These are phyloP conservation scores for Stenodema calcarata DNA, from an alignment of 2,888 invertebrate species.

Conservation along the genomic window DNA sequence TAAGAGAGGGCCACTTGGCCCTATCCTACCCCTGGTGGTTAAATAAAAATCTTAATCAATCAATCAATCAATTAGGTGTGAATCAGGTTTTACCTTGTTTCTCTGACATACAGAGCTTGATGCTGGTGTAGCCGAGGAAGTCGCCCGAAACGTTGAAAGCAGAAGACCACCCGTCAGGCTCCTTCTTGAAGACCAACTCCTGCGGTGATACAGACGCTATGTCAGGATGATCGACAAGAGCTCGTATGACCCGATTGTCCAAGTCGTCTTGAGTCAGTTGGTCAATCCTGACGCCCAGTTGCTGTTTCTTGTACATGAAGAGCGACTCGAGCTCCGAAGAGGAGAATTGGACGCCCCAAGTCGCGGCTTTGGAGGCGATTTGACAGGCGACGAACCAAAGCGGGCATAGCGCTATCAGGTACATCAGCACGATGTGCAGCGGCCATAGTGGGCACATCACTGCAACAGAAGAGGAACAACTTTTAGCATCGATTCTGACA, in stretches of 20 bases:
- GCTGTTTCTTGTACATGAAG: slow-evolving; percentile 64
- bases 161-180: slow-evolving; percentile 30
- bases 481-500: not conserved
- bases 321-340: slow-evolving; percentile 59
- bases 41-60: too few relatives aligned
- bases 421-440: slow-evolving; percentile 67
- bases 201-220: slow-evolving; percentile 22
- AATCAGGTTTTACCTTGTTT: slow-evolving; percentile 33
- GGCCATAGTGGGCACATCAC: slow-evolving; percentile 71
- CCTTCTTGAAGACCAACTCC: slow-evolving; percentile 26
- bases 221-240: slow-evolving; percentile 9
- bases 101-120: slow-evolving; percentile 54
- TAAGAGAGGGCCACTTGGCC: too few relatives aligned
- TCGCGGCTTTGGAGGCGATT: slow-evolving; percentile 44
- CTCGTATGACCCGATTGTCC: slow-evolving; percentile 22
- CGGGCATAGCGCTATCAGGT: slow-evolving; percentile 64
- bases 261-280: slow-evolving; percentile 40
- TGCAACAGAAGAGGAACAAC: not conserved
- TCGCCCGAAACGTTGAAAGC: slow-evolving; percentile 55
- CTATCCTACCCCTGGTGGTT: too few relatives aligned
- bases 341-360: slow-evolving; percentile 51
- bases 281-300: slow-evolving; percentile 61
- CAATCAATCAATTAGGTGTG: too few relatives aligned
- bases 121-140: slow-evolving; percentile 64
- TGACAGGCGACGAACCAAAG: slow-evolving; percentile 55